Evolutionary conservation across 2,113 vertebrate genomes (phyloP), one percentile per base, ranked within the genome.

Genomic region (Rattus norvegicus): DNA sequence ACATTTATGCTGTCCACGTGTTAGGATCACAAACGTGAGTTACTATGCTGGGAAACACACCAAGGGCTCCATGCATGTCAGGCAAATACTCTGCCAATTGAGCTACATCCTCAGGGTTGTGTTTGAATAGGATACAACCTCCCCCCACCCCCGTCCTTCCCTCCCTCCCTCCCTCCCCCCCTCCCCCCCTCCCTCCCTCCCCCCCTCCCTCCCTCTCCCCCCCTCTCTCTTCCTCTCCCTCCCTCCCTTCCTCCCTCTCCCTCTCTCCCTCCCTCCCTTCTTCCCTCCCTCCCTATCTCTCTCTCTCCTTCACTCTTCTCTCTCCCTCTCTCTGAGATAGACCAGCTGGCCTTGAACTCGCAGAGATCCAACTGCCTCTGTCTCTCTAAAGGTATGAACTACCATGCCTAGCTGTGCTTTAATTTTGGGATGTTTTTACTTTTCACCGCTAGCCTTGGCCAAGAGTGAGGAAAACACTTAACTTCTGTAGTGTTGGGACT

Each of bases 101-200:
- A 87, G 65, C 17, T n/a, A 12, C 28, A 69, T 20, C 47, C 36
- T 36, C 36, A 77, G 30, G 24, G 7, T 39, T 93, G 20, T 87
- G 30, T 94, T 95, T 96, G 94, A 84, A 24, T 43, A 96, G 93
- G 70, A 89, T 43, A 43, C 43, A 43, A 43, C 92, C 96, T 92
- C 70, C 63, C 91, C 69, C 12, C 43, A 43, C 26, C 12, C 39
- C 16, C 14, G 39, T 43, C 28, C 11, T 14, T 5, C 49, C 16
- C 10, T 77, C 9, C 26, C 28, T 5, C 6, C 92, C 96, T 92
- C 70, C 63, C 91, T 73, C 12, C 26, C 12, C 39, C 16, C 14
- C 43, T 43, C 28, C 11, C 13, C 14, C 49, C 16, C 10, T 77
- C 9, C 26, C 28, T 5, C 6, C 24, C 49, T 73, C 14, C 20